These are phyloP conservation scores for Ooceraea biroi DNA, from an alignment of 1,140 invertebrate species.

Conservation along the genomic window DNA sequence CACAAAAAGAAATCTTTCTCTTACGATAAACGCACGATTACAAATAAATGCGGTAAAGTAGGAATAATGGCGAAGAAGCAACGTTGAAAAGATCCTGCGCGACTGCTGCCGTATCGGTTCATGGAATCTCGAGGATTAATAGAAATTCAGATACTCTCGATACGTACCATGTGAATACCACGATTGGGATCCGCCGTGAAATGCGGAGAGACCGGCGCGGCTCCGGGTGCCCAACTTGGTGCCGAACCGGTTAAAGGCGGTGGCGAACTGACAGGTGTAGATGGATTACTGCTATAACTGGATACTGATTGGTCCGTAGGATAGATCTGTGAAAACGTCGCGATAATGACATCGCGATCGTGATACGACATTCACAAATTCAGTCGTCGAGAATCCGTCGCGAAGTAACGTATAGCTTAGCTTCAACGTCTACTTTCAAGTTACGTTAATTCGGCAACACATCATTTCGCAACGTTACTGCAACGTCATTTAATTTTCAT, in stretches of 20 bases:
- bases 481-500: too few species aligned
- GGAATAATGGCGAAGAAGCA: not conserved
- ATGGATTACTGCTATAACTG: conserved; percentile 97
- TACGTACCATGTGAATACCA: conserved; percentile 87
- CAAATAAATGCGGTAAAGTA: not conserved
- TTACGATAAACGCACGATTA: not conserved
- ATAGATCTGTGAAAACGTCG: conserved; percentile 90
- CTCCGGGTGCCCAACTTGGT: conserved; percentile 87
- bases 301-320: conserved; percentile 94
- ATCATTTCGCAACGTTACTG: not conserved
- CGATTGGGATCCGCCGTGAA: conserved; percentile 85
- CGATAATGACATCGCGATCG: not conserved
- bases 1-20: not conserved
- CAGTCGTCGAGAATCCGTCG: not conserved
- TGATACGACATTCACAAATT: not conserved
- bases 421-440: too few species aligned
- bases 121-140: conserved; percentile 1
- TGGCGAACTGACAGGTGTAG: conserved; percentile 94
- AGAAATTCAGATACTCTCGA: conserved; percentile 33
- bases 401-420: not conserved
- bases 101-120: not conserved
- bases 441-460: too few species aligned
- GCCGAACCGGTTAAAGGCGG: conserved; percentile 90
- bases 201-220: conserved; percentile 87
- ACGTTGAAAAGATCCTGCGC: conserved; percentile 26